These are phyloP conservation scores for Graptemys geographica DNA, from an alignment of 2,797 vertebrate species.

Conservation along the genomic window DNA sequence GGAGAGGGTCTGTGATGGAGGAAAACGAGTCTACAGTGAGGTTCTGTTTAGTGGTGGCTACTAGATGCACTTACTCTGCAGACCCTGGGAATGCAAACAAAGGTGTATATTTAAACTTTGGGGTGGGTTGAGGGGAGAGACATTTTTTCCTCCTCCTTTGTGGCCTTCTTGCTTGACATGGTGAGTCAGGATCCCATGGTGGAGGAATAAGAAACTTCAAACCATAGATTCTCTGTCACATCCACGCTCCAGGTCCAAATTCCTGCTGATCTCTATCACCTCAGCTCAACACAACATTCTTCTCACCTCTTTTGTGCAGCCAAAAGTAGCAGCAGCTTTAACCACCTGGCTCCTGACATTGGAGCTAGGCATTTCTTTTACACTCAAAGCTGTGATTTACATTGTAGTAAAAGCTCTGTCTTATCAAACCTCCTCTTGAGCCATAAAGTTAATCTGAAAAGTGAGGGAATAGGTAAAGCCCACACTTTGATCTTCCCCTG, in stretches of 20 bases:
- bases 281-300: not conserved
- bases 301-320: conserved; percentile 18
- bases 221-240: conserved; percentile 26
- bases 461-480: not conserved
- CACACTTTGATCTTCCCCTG: conserved; percentile 37
- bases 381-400: conserved; percentile 3
- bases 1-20: not conserved
- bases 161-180: conserved; percentile 37
- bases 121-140: not conserved
- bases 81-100: not conserved
- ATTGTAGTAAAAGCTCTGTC: not conserved
- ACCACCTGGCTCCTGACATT: conserved; percentile 26
- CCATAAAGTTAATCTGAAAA: not conserved
- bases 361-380: not conserved
- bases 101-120: not conserved
- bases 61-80: not conserved
- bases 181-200: not conserved
- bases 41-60: fast-evolving
- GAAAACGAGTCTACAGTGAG: not conserved
- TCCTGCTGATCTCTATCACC: conserved; percentile 29
- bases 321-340: not conserved
- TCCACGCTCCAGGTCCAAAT: conserved; percentile 2
- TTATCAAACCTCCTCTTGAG: not conserved
- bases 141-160: not conserved
- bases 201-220: conserved; percentile 38